Evolutionary conservation across 2,797 vertebrate species (phyloP).

Genomic region (Danionella dracula): DNA sequence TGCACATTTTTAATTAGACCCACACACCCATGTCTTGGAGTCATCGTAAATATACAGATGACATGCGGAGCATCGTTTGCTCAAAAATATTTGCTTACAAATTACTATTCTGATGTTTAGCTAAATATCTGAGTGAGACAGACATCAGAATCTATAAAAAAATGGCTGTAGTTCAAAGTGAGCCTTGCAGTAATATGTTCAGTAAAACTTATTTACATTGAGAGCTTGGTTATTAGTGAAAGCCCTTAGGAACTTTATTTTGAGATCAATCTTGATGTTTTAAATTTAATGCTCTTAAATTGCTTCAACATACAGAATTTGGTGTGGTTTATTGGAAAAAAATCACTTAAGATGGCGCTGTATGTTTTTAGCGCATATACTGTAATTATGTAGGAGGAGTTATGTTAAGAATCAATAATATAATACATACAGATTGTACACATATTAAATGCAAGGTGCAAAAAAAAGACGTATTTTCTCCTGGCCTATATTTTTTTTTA

Average conservation of each 20-base stretch:
- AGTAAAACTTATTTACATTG: constrained; percentile 42
- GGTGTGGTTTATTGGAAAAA: constrained; percentile 1
- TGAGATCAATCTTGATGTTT: constrained; percentile 38
- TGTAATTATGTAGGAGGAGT: not conserved
- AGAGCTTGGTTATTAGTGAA: constrained; percentile 20
- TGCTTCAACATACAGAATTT: not conserved
- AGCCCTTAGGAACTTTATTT: constrained; percentile 34
- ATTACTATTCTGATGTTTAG: constrained; percentile 59
- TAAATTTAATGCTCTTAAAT: constrained; percentile 11
- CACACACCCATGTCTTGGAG: constrained; percentile 98
- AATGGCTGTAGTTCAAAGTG: constrained; percentile 27
- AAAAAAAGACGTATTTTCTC: constrained; percentile 20
- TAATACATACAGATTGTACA: constrained; percentile 11
- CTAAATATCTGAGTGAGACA: constrained; percentile 43
- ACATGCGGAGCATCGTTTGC: constrained; percentile 85
- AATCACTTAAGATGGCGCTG: not conserved
- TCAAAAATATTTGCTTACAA: constrained; percentile 72
- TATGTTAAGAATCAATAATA: constrained; percentile 19
- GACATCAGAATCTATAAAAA: constrained; percentile 36
- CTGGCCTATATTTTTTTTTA: no score
- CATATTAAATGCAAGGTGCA: no score
- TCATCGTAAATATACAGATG: constrained; percentile 95
- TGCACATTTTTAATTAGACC: constrained; percentile 99
- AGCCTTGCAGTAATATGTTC: constrained; percentile 27
- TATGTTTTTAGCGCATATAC: not conserved